Conservation (phyloP, 53 echinoderm and acorn worm genomes). For the Echinarachnius parma region DNA sequence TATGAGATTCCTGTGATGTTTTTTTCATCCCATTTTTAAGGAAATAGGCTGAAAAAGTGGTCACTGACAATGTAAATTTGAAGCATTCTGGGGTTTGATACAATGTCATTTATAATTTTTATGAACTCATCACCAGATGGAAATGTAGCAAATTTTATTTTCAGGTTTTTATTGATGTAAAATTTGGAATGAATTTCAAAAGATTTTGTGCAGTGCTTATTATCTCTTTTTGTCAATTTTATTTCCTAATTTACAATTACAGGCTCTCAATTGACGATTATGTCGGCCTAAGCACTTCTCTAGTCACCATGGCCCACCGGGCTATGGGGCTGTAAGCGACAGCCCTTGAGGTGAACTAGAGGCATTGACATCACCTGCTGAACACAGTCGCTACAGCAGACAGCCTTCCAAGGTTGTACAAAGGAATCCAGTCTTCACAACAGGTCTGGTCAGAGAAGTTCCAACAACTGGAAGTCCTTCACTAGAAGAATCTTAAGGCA, state of each 20-base stretch:
- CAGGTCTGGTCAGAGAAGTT: not conserved
- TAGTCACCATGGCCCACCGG: conserved; percentile 36
- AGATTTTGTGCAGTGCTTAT: no score
- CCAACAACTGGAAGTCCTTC: not conserved
- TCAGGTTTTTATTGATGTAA: no score
- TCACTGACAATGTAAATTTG: no score
- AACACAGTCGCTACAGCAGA: not conserved
- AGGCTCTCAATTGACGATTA: conserved; percentile 10
- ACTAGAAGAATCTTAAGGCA: no score
- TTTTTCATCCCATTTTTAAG: no score
- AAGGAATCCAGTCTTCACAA: not conserved
- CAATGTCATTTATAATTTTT: no score
- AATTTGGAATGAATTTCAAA: no score
- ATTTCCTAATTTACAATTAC: not conserved
- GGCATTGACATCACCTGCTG: not conserved
- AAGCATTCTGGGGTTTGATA: no score
- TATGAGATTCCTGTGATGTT: no score
- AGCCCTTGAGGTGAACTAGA: conserved; percentile 16
- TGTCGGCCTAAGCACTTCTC: conserved; percentile 21
- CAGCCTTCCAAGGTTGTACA: not conserved
- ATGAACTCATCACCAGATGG: no score
- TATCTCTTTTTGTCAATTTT: not conserved
- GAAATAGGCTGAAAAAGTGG: no score
- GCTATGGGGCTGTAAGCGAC: conserved; percentile 41
- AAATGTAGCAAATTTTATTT: no score